These are phyloP conservation scores for Gonatopus flavifemur DNA, from an alignment of 1,140 invertebrate genomes.

Conservation along the genomic window DNA sequence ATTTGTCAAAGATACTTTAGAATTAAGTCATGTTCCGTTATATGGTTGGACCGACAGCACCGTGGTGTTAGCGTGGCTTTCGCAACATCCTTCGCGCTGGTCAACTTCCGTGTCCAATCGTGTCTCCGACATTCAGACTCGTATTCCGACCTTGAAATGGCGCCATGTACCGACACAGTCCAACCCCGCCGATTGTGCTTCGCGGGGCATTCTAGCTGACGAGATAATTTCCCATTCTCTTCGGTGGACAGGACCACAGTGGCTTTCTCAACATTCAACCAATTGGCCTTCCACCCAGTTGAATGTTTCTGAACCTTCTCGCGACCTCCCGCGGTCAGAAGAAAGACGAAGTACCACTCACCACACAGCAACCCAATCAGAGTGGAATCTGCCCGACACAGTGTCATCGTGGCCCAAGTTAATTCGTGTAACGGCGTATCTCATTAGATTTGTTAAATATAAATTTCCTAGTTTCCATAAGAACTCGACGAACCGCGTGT, in stretches of 20 bases:
- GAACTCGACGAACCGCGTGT: too few species aligned
- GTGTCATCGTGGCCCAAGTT: too few species aligned
- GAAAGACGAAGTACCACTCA: too few species aligned
- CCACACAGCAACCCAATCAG: too few species aligned
- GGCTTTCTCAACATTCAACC: not conserved
- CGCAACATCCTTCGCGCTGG: not conserved
- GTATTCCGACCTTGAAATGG: not conserved
- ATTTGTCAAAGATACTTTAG: not conserved
- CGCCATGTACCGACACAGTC: not conserved
- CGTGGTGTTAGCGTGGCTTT: not conserved
- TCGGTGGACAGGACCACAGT: not conserved
- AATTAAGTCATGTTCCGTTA: not conserved
- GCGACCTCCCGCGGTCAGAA: too few species aligned
- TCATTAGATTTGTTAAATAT: too few species aligned
- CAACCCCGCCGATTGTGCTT: not conserved
- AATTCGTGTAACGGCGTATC: too few species aligned
- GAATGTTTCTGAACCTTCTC: too few species aligned
- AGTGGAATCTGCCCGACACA: too few species aligned
- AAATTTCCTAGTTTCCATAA: too few species aligned
- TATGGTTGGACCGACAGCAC: not conserved
- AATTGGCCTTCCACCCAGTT: not conserved
- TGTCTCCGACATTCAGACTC: not conserved
- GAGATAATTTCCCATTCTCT: not conserved
- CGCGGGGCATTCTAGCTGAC: not conserved
- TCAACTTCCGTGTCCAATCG: constrained; percentile 2